Conservation (phyloP, 2,797 vertebrate species). For the Oreochromis grahami region DNA sequence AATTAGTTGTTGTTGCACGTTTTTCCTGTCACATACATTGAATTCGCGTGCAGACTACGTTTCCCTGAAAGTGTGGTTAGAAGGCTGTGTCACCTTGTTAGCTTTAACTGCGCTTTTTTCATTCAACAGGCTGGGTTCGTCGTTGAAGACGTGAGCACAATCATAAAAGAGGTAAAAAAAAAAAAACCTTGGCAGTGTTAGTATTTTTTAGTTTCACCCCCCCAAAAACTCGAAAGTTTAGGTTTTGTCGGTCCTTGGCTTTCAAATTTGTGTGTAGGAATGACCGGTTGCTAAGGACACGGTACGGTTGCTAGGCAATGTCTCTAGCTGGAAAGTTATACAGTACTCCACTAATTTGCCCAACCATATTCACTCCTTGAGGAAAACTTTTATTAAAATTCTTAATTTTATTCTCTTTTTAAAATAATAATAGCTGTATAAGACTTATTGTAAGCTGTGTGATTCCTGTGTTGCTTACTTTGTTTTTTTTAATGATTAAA, state of each 20-base stretch:
- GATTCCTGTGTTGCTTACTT: not conserved
- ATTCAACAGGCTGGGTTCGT: constrained; percentile 81
- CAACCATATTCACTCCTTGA: not conserved
- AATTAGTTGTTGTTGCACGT: not conserved
- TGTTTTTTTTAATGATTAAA: not conserved
- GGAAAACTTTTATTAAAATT: not conserved
- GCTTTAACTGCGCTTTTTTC: not conserved
- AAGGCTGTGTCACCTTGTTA: not conserved
- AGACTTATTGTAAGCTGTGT: not conserved
- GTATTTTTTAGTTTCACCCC: rapidly evolving
- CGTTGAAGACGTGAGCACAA: constrained; percentile 89
- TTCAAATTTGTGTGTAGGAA: not conserved
- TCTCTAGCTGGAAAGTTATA: not conserved
- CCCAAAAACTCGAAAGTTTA: not conserved
- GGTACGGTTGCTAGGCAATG: constrained; percentile 27
- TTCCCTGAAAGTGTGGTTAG: not conserved
- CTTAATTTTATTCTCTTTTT: not conserved
- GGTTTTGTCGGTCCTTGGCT: not conserved
- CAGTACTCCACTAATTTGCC: not conserved
- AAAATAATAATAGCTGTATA: not conserved
- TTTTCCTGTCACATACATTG: not conserved
- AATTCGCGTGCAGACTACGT: not conserved
- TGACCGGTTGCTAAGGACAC: constrained; percentile 50
- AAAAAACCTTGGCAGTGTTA: rapidly evolving
- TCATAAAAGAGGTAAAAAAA: constrained; percentile 88